Evolutionary conservation across 2,888 invertebrate genomes (phyloP).

Genomic region (Hirtodrosophila duncani): DNA sequence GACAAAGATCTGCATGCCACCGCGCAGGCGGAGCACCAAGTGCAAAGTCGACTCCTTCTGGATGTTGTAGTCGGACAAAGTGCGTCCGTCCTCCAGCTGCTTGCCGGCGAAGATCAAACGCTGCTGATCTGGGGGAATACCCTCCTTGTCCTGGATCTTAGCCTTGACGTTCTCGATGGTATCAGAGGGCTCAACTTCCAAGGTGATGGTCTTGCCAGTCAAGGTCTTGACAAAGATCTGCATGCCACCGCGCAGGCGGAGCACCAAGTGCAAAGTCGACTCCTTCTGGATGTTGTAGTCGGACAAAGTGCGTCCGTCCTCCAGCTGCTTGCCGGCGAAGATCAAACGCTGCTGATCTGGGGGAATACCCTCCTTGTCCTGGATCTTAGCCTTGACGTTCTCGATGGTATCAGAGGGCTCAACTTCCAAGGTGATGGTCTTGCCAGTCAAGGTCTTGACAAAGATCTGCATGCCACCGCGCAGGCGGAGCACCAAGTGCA

Average conservation of each 20-base stretch:
- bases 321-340: conserved; percentile 24
- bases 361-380: conserved; percentile 27
- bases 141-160: conserved; percentile 27
- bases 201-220: conserved; percentile 23
- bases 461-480: conserved; percentile 27
- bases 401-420: conserved; percentile 23
- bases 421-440: conserved; percentile 23
- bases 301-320: conserved; percentile 22
- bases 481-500: conserved; percentile 18
- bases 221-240: conserved; percentile 24
- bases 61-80: conserved; percentile 23
- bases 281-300: conserved; percentile 29
- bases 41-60: conserved; percentile 17
- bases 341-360: conserved; percentile 30
- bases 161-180: conserved; percentile 25
- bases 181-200: conserved; percentile 20
- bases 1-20: conserved; percentile 11
- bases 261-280: conserved; percentile 20
- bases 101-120: conserved; percentile 24
- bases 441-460: conserved; percentile 22
- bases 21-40: conserved; percentile 7
- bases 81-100: conserved; percentile 24
- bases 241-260: conserved; percentile 23
- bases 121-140: conserved; percentile 25
- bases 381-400: conserved; percentile 26